phyloP scores from a whole-genome alignment of 2,797 vertebrate genomes.

The Chiroxiphia lanceolata region DNA sequence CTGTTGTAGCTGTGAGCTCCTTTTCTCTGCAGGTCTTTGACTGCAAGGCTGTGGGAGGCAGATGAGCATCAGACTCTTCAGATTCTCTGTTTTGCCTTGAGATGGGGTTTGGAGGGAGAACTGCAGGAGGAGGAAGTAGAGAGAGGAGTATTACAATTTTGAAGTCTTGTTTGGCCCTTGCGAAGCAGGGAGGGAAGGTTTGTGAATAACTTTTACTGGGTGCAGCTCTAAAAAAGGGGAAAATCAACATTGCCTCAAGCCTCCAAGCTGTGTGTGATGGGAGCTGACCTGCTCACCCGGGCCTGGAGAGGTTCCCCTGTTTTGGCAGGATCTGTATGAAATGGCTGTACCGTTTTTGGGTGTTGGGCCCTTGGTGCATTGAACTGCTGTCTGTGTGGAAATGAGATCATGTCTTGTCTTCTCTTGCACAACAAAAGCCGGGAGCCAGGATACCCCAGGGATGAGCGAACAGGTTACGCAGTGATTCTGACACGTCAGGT shows the following conservation, averaged over 20 bases:
- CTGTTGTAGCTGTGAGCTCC: background rate
- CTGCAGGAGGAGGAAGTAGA: background rate
- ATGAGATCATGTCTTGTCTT: slow-evolving; percentile 27
- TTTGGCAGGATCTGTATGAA: background rate
- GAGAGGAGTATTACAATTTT: background rate
- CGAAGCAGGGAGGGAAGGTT: background rate
- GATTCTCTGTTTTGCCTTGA: background rate
- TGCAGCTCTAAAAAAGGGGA: background rate
- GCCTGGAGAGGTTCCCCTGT: background rate
- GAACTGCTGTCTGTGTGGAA: background rate
- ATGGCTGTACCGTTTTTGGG: background rate
- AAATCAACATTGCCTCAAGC: background rate
- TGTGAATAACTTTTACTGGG: background rate
- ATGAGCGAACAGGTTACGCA: background rate
- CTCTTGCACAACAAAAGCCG: background rate
- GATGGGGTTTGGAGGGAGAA: background rate
- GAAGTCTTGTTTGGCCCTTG: background rate
- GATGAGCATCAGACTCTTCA: background rate
- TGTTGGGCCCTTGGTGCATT: background rate
- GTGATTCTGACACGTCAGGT: background rate
- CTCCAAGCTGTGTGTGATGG: background rate
- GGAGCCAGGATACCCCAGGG: background rate
- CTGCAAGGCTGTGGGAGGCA: background rate
- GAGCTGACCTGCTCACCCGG: background rate
- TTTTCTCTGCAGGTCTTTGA: background rate